Conservation (phyloP, 2,797 vertebrate species). For the Ibycter americanus region DNA sequence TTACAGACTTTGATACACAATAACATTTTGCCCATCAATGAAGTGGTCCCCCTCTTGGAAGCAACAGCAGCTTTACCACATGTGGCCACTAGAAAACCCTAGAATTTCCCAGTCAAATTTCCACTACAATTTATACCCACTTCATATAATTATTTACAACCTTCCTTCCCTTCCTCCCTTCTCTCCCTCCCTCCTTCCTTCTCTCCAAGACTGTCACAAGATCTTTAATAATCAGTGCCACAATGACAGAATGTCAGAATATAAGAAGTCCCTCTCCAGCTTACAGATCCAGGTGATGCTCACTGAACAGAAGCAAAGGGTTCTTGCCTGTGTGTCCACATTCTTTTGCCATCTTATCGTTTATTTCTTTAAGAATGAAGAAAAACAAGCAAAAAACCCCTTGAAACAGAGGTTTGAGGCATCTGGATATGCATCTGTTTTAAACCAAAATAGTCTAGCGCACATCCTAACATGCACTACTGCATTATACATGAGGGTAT, state of each 20-base stretch:
- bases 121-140: not conserved
- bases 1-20: not conserved
- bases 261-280: not conserved
- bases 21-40: not conserved
- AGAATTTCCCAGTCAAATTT: not conserved
- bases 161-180: too few species aligned
- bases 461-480: conserved; percentile 42
- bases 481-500: conserved; percentile 65
- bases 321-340: not conserved
- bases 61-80: not conserved
- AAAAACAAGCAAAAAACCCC: not conserved
- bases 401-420: conserved; percentile 54
- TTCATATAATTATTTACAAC: not conserved
- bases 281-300: not conserved
- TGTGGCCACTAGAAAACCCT: not conserved
- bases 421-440: conserved; percentile 63
- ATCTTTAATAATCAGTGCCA: not conserved
- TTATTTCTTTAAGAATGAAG: conserved; percentile 6
- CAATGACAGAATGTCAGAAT: not conserved
- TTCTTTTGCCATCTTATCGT: not conserved
- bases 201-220: not conserved
- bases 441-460: conserved; percentile 54
- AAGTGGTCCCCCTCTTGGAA: not conserved
- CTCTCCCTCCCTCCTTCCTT: too few species aligned
- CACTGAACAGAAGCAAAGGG: not conserved